Evolutionary conservation across 2,888 invertebrate species (phyloP).

Genomic region (Cheilosia grossa): DNA sequence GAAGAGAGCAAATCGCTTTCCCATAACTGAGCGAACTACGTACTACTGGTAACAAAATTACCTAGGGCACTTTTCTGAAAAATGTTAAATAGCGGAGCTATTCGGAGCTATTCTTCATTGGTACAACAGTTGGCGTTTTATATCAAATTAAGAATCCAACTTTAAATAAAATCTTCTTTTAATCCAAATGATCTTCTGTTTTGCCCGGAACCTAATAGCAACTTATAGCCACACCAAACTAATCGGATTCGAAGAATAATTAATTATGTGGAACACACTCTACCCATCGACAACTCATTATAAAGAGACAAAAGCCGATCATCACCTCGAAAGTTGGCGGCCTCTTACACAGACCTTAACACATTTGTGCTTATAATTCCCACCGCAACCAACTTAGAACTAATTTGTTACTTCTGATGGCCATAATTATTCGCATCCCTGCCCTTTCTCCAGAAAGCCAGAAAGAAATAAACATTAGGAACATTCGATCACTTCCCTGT

Average conservation of each 20-base stretch:
- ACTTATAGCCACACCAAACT: too few relatives aligned
- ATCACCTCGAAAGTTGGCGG: constrained; percentile 4
- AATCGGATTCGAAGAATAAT: not conserved
- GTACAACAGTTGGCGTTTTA: too few relatives aligned
- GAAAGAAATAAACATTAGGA: constrained; percentile 32
- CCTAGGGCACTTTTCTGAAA: too few relatives aligned
- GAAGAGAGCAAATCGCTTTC: too few relatives aligned
- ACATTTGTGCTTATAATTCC: not conserved
- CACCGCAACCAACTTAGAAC: constrained; percentile 11
- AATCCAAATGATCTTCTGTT: too few relatives aligned
- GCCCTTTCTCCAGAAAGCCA: constrained; percentile 29
- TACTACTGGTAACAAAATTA: too few relatives aligned
- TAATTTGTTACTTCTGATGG: constrained; percentile 55
- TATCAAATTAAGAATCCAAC: too few relatives aligned
- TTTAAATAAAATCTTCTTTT: too few relatives aligned
- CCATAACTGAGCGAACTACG: too few relatives aligned
- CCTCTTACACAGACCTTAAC: not conserved
- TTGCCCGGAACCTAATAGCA: too few relatives aligned
- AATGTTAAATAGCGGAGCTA: too few relatives aligned
- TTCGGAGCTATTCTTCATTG: too few relatives aligned
- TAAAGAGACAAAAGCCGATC: constrained; percentile 18
- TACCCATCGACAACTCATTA: constrained; percentile 6
- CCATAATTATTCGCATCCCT: constrained; percentile 60
- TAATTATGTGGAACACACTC: not conserved
- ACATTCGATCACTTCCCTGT: constrained; percentile 59